These are phyloP conservation scores for Sus cebifrons DNA, from an alignment of 2,797 vertebrate genomes.

Conservation along the genomic window DNA sequence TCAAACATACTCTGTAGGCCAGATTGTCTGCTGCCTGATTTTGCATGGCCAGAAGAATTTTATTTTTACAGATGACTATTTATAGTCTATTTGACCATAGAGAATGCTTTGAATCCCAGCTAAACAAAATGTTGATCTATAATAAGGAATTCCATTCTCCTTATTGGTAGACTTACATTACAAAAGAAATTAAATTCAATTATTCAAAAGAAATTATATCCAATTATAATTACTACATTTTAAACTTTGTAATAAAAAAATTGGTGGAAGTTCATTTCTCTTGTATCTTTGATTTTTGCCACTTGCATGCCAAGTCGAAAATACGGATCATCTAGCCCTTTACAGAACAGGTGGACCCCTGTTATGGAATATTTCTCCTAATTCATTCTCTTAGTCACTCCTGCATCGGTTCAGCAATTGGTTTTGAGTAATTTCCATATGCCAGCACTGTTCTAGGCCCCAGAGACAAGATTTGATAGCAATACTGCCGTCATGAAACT, in stretches of 20 bases:
- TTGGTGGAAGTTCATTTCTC: neutral
- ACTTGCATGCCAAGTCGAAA: neutral
- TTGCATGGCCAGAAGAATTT: neutral
- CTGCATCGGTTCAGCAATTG: neutral
- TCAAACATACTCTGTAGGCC: neutral
- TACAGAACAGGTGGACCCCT: neutral
- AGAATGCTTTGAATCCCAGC: constrained; percentile 1
- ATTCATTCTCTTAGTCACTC: neutral
- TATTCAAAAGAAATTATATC: neutral
- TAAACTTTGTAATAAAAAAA: neutral
- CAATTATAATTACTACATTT: neutral
- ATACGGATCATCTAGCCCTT: neutral
- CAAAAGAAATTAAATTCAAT: neutral
- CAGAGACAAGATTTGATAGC: neutral
- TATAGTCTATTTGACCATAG: neutral
- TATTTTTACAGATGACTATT: neutral
- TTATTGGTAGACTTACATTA: neutral
- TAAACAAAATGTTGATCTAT: neutral
- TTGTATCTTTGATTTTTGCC: neutral
- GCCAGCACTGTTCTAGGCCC: neutral
- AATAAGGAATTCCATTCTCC: constrained; percentile 40
- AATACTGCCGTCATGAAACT: neutral
- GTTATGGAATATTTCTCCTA: neutral
- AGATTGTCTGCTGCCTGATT: neutral
- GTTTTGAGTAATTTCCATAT: neutral